Evolutionary conservation across 1,140 invertebrate species (phyloP).

Genomic region (Palaemon carinicauda): DNA sequence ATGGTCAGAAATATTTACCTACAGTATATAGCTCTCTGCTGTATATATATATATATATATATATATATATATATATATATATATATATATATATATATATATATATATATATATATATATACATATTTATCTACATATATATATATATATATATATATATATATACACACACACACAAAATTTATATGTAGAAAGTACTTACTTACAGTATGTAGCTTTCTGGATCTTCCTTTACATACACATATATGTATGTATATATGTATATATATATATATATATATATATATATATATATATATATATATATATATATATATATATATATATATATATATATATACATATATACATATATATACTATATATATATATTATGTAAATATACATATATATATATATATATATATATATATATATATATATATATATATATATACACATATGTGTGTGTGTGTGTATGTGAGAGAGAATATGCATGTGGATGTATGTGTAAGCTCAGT

Average conservation of each 20-base stretch:
- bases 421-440: not conserved
- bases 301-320: not conserved
- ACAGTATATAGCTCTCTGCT: not conserved
- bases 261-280: not conserved
- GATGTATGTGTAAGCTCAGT: not conserved
- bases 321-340: not conserved
- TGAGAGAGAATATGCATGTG: no score
- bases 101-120: not conserved
- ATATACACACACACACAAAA: not conserved
- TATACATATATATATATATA: slow-evolving; percentile 4
- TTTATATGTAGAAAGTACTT: no score
- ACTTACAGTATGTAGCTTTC: no score
- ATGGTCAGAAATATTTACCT: not conserved
- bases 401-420: not conserved
- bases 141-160: not conserved
- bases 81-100: slow-evolving; percentile 1
- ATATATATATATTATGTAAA: slow-evolving; percentile 3
- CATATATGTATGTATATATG: not conserved
- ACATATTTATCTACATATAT: not conserved
- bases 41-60: not conserved
- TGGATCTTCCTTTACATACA: no score
- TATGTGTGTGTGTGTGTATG: not conserved
- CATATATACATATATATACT: slow-evolving; percentile 9
- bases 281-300: not conserved
- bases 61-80: slow-evolving; percentile 11